Percentiles rank a stretch among this genome's conserved stretches.
phyloP scores from a whole-genome alignment of 1,140 invertebrate species.

The Polyergus mexicanus region DNA sequence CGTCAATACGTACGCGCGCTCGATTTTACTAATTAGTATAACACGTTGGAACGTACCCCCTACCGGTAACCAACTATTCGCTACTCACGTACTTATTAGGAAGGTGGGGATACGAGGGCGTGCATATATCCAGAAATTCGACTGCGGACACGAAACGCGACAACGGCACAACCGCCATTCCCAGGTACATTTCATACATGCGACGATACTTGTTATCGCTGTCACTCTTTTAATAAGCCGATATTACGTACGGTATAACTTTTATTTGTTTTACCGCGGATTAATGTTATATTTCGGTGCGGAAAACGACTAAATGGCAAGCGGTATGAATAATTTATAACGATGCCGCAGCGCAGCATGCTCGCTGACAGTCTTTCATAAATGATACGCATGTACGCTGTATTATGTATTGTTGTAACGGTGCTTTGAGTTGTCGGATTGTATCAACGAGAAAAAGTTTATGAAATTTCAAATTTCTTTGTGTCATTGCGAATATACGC shows the following conservation, averaged over 20 bases:
- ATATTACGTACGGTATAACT: background rate
- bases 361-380: constrained; percentile 11
- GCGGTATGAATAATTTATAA: constrained; percentile 27
- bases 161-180: background rate
- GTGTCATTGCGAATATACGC: background rate
- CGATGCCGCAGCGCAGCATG: background rate
- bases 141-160: background rate
- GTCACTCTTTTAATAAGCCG: constrained; percentile 33
- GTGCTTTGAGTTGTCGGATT: background rate
- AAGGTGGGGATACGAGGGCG: background rate
- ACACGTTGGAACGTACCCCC: constrained; percentile 57
- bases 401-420: background rate
- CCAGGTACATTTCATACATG: constrained; percentile 6
- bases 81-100: background rate
- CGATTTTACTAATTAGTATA: constrained; percentile 73
- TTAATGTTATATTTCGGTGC: background rate
- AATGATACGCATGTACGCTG: background rate
- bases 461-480: constrained; percentile 9
- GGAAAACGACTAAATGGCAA: constrained; percentile 5
- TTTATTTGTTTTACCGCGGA: constrained; percentile 11
- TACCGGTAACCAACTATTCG: constrained; percentile 44
- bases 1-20: constrained; percentile 39
- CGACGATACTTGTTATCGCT: constrained; percentile 36
- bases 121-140: constrained; percentile 27
- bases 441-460: background rate